A percentile compares a stretch with the other conserved stretches of the same genome.
Conservation (phyloP, 2,797 vertebrate species). For the Sparus aurata region DNA sequence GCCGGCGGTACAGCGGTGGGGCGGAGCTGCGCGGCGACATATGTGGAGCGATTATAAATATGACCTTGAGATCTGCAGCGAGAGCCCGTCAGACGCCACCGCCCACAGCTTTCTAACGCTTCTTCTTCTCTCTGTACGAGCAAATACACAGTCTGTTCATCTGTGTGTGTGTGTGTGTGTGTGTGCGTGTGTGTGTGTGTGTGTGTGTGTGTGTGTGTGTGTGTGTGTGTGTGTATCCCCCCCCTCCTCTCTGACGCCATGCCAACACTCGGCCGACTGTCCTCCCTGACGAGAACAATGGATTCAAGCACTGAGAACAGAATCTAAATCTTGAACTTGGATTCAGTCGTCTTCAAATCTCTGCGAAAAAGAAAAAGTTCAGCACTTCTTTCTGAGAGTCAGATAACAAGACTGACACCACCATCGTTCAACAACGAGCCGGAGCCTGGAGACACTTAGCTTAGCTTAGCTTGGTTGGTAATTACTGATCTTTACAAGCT, state of each 20-base stretch:
- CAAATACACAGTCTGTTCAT: not conserved
- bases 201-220: not conserved
- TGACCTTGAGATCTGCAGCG: constrained; percentile 76
- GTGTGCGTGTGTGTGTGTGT: not conserved
- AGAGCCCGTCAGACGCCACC: constrained; percentile 33
- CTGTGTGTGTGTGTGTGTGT: not conserved
- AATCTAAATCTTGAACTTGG: not conserved
- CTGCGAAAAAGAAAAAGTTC: not conserved
- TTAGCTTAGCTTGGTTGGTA: not conserved
- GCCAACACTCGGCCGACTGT: constrained; percentile 27
- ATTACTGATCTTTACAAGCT: not conserved
- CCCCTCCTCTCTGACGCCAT: not conserved
- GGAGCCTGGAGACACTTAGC: not conserved
- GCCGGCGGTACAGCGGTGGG: constrained; percentile 23
- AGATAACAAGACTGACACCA: not conserved
- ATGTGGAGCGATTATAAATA: constrained; percentile 70
- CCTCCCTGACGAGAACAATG: constrained; percentile 7
- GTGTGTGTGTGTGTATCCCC: too few species aligned
- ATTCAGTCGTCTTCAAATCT: not conserved
- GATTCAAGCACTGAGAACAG: not conserved
- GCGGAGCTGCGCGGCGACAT: constrained; percentile 49
- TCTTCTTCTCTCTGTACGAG: constrained; percentile 1
- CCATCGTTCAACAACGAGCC: too few species aligned
- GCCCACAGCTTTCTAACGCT: constrained; percentile 16
- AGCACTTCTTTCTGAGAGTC: not conserved